Percentiles rank a stretch among this genome's conserved stretches.
These are phyloP conservation scores for Lordiphosa andalusiaca DNA, from an alignment of 2,888 invertebrate species.

Conservation along the genomic window DNA sequence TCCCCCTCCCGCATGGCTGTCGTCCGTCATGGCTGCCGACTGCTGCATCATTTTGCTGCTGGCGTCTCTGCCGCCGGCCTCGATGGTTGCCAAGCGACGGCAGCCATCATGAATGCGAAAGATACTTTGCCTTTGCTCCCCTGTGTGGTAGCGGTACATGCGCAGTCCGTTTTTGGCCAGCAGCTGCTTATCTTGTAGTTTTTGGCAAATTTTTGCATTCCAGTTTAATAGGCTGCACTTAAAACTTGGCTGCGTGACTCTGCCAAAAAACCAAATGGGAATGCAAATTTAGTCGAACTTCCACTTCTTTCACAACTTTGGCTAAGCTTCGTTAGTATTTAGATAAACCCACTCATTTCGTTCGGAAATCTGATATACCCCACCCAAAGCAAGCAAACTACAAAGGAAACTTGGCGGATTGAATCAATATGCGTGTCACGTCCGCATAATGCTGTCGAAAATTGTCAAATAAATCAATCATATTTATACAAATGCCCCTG, in stretches of 20 bases:
- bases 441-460: constrained; percentile 72
- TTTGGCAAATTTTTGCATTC: constrained; percentile 17
- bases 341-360: background rate
- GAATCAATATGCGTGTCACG: constrained; percentile 59
- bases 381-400: too few relatives aligned
- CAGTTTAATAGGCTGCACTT: constrained; percentile 53
- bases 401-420: too few relatives aligned
- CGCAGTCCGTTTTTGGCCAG: constrained; percentile 39
- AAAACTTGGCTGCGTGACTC: constrained; percentile 51
- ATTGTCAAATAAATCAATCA: constrained; percentile 79
- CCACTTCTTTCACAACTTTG: background rate
- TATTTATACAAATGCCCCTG: constrained; percentile 75
- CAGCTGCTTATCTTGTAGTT: constrained; percentile 36
- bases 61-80: too few relatives aligned
- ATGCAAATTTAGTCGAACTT: constrained; percentile 46
- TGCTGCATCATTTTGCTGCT: too few relatives aligned
- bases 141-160: constrained; percentile 37
- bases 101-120: too few relatives aligned
- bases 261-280: constrained; percentile 30
- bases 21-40: too few relatives aligned
- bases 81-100: too few relatives aligned
- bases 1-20: too few relatives aligned
- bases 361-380: background rate
- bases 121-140: too few relatives aligned
- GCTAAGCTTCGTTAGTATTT: too few relatives aligned